A percentile compares a stretch with the other conserved stretches of the same genome.
phyloP scores from a whole-genome alignment of 2,888 invertebrate species.

The Augochlorella aurata region DNA sequence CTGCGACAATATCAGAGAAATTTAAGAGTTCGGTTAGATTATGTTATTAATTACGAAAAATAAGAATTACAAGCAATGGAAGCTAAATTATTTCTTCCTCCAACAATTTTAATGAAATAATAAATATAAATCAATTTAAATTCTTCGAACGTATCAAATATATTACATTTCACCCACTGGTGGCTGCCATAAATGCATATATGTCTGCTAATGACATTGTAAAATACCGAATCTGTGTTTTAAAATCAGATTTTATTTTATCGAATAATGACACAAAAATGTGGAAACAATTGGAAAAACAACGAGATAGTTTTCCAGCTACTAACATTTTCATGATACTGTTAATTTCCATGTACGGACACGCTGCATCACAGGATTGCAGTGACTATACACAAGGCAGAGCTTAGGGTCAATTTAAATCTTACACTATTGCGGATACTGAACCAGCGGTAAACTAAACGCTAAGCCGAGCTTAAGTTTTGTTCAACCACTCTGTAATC shows the following conservation, averaged over 20 bases:
- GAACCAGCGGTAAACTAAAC: constrained; percentile 37
- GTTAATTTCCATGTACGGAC: neutral
- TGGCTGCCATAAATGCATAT: no score
- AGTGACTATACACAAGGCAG: neutral
- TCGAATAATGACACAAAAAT: neutral
- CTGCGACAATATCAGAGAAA: no score
- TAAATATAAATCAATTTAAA: no score
- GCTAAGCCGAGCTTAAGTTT: constrained; percentile 57
- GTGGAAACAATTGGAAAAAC: neutral
- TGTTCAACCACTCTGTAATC: constrained; percentile 44
- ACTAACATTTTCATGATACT: neutral
- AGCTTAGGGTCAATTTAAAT: constrained; percentile 42
- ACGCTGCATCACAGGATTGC: neutral
- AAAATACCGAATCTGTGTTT: no score
- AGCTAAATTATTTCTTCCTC: no score
- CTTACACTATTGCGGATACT: constrained; percentile 36
- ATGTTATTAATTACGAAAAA: no score
- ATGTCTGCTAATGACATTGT: no score
- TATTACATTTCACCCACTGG: no score
- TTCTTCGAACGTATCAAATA: no score
- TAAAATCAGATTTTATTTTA: neutral
- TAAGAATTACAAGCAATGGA: no score
- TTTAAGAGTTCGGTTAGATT: no score
- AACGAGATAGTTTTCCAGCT: neutral
- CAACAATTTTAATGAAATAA: no score